phyloP scores from a whole-genome alignment of 2,888 invertebrate genomes.

The Melolontha melolontha region DNA sequence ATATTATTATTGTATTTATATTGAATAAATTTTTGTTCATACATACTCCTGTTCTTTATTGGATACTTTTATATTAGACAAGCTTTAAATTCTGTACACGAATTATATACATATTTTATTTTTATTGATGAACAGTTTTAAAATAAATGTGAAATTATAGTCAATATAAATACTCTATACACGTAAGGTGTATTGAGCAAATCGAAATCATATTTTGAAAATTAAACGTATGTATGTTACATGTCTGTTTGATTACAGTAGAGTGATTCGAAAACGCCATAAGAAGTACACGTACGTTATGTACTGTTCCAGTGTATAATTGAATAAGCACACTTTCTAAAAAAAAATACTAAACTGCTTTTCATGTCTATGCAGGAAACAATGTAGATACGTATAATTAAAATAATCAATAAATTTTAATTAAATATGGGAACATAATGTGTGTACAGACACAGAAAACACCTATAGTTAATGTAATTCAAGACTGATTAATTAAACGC shows the following conservation, averaged over 20 bases:
- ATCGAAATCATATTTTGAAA: conserved; percentile 18
- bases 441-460: too few relatives aligned
- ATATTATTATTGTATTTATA: too few relatives aligned
- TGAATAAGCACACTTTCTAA: conserved; percentile 27
- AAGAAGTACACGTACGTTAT: conserved; percentile 9
- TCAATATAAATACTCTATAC: not conserved
- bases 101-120: too few relatives aligned
- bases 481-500: conserved; percentile 46
- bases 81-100: too few relatives aligned
- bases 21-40: too few relatives aligned
- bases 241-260: not conserved
- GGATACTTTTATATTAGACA: too few relatives aligned
- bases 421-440: not conserved
- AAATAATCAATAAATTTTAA: conserved; percentile 29
- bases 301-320: conserved; percentile 17
- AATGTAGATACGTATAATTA: not conserved
- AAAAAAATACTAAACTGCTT: conserved; percentile 20
- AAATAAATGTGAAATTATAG: too few relatives aligned
- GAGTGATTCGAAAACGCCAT: conserved; percentile 6
- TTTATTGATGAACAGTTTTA: too few relatives aligned
- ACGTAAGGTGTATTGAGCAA: conserved; percentile 7
- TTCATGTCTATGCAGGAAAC: not conserved
- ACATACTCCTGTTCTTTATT: too few relatives aligned
- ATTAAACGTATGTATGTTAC: not conserved
- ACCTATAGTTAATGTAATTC: too few relatives aligned